These are phyloP conservation scores for Kryphioiulus occultus DNA, from an alignment of 2,888 invertebrate genomes.

Conservation along the genomic window DNA sequence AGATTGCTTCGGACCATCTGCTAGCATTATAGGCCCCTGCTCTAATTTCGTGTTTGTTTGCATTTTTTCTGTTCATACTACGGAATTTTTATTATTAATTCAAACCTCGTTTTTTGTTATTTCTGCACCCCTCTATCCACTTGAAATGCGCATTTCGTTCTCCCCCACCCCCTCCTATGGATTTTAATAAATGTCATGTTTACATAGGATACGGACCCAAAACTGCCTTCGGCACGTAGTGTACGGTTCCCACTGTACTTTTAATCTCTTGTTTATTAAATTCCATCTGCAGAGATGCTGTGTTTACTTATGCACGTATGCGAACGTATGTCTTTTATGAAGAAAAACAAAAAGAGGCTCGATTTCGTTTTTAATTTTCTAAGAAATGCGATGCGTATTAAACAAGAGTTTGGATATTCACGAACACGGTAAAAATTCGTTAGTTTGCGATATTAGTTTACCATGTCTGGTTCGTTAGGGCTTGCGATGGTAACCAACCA, in stretches of 20 bases:
- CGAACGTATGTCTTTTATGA: not conserved
- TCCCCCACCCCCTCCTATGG: not conserved
- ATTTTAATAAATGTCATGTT: slow-evolving; percentile 35
- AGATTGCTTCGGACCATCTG: too few species aligned
- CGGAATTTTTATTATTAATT: slow-evolving; percentile 39
- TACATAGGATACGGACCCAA: not conserved
- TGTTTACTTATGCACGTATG: not conserved
- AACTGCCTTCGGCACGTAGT: not conserved
- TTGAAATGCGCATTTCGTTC: slow-evolving; percentile 11
- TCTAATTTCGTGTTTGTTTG: not conserved
- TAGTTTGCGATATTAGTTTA: not conserved
- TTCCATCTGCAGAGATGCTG: not conserved
- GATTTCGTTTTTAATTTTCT: not conserved
- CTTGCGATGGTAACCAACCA: not conserved
- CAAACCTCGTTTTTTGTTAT: not conserved
- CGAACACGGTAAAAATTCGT: not conserved
- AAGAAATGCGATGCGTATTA: not conserved
- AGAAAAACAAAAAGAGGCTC: not conserved
- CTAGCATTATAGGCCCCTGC: too few species aligned
- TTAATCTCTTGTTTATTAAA: slow-evolving; percentile 29
- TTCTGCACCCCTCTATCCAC: not conserved
- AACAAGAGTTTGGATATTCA: not conserved
- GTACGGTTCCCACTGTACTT: not conserved
- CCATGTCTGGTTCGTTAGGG: not conserved
- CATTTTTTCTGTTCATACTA: not conserved